Evolutionary conservation across 2,888 invertebrate species (phyloP).

Genomic region (Willowsia nigromaculata): DNA sequence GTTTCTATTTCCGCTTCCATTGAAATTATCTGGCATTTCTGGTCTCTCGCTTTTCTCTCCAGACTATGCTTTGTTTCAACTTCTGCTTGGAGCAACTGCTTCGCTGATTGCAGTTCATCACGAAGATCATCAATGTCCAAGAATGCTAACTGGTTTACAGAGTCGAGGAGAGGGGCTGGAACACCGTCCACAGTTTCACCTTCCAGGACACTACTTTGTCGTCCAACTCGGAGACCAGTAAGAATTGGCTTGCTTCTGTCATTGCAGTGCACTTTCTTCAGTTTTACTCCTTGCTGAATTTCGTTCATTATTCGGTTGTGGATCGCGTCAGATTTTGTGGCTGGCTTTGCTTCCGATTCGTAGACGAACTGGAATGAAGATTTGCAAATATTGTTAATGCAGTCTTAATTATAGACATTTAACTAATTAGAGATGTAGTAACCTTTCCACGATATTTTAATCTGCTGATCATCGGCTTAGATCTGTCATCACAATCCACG

Average conservation of each 20-base stretch:
- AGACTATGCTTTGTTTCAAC: conserved; percentile 91
- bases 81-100: conserved; percentile 93
- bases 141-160: conserved; percentile 82
- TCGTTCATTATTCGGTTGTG: conserved; percentile 76
- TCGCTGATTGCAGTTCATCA: conserved; percentile 94
- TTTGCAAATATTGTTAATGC: conserved; percentile 1
- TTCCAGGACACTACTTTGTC: conserved; percentile 83
- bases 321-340: conserved; percentile 77
- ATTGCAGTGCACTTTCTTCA: conserved; percentile 89
- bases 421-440: background rate
- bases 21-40: conserved; percentile 81
- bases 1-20: conserved; percentile 77
- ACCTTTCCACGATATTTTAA: conserved; percentile 79
- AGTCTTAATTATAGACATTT: background rate
- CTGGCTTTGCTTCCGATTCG: conserved; percentile 78
- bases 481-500: conserved; percentile 92
- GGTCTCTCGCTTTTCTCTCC: conserved; percentile 91
- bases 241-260: conserved; percentile 92
- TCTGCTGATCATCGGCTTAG: conserved; percentile 82
- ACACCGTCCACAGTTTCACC: conserved; percentile 72
- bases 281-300: conserved; percentile 88
- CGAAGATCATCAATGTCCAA: conserved; percentile 95
- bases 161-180: conserved; percentile 81
- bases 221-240: conserved; percentile 81
- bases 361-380: conserved; percentile 69